phyloP scores from a whole-genome alignment of 2,113 vertebrate species.

The Dicaeum eximium region DNA sequence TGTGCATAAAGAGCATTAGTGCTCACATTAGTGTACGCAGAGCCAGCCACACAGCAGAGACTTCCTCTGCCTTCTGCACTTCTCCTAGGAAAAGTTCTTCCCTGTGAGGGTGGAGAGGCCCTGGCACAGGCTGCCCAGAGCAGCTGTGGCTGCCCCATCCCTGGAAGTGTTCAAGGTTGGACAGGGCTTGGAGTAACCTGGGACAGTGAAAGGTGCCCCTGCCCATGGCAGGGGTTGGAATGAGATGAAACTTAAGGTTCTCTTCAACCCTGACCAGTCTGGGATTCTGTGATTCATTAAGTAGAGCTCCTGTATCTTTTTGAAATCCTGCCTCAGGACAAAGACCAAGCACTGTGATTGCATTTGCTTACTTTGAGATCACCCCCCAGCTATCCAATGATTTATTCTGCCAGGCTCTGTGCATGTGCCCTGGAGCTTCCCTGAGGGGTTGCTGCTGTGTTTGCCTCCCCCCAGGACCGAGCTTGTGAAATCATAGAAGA shows the following conservation, averaged over 20 bases:
- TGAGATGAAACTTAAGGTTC: neutral
- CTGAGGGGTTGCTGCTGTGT: neutral
- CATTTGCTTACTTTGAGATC: neutral
- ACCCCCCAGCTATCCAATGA: neutral
- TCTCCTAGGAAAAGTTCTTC: neutral
- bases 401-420: neutral
- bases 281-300: neutral
- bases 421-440: neutral
- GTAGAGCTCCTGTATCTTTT: neutral
- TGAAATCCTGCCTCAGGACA: neutral
- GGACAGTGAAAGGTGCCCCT: neutral
- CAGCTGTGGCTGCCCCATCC: neutral
- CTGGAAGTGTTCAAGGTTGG: neutral
- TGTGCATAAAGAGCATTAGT: neutral
- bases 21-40: fast-evolving
- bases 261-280: neutral
- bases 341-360: neutral
- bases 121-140: neutral
- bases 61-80: neutral
- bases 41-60: neutral
- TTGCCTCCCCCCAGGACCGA: slow-evolving; percentile 79
- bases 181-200: neutral
- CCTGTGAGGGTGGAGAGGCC: neutral
- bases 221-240: neutral
- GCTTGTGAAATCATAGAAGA: slow-evolving; percentile 93